Evolutionary conservation across 2,797 vertebrate species (phyloP), one percentile per base, ranked within the genome.

Genomic region (Smutsia gigantea): DNA sequence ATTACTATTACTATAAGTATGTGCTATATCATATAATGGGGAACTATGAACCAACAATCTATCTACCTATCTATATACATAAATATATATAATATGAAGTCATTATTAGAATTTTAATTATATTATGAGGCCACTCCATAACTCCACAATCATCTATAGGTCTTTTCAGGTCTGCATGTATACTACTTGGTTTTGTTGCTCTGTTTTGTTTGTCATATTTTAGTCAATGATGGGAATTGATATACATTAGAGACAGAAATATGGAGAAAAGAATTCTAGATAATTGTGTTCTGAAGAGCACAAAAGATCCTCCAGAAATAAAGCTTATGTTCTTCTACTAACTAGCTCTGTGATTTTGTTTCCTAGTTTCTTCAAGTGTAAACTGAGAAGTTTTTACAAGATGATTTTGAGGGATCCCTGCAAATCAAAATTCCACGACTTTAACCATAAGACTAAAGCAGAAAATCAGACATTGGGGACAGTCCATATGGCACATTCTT

Each of bases 311-410:
- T 55, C 34, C 19, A 34, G 64, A 82, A 83, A 86, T 92, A 23
- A 78, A 83, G 13, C 19, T 72, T 88, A 79, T 51, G 5, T 55
- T 66, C 9, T 64, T 71, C 27, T 23, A 55, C n/a, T 87, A 97
- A 53, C 15, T 59, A 77, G 68, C 7, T 49, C 63, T 87, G 29
- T 42, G 42, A 93, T 92, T 92, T 92, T 91, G 31, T 72, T 92
- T 81, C 31, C 90, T 72, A 61, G 13, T 51, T 92, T 93, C 23
- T 78, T 92, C 51, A 42, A 57, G 2, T 46, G 39, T 49, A 87
- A 92, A 93, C 29, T 49, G 37, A 86, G 51, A 93, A n/a, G n/a
- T 69, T 82, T 95, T 39, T 78, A 46, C 10, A 87, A 68, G 59
- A 57, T 39, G 39, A 89, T 78, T 89, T 86, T 15, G 79, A 84